phyloP scores from a whole-genome alignment of 2,797 vertebrate species.

The Nasua narica region DNA sequence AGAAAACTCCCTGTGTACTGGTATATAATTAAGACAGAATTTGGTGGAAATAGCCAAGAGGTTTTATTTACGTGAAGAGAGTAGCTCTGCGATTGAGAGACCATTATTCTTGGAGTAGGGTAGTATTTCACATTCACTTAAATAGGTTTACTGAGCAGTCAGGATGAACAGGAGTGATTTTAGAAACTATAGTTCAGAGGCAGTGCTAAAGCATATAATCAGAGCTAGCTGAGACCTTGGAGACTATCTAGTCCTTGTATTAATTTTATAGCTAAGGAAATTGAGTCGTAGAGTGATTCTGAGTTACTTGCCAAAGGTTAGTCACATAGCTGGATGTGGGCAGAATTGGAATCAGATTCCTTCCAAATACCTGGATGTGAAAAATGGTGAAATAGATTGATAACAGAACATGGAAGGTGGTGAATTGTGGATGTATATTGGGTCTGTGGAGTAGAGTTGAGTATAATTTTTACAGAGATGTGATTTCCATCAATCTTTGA shows the following conservation, averaged over 20 bases:
- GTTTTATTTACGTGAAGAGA: not conserved
- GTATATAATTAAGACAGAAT: not conserved
- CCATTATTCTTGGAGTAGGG: not conserved
- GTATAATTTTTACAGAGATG: constrained; percentile 35
- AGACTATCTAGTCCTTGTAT: not conserved
- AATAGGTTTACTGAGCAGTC: not conserved
- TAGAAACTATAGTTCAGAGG: not conserved
- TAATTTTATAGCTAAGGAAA: constrained; percentile 7
- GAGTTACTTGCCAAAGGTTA: constrained; percentile 23
- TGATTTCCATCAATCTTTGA: constrained; percentile 18
- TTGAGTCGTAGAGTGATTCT: not conserved
- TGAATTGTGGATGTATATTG: not conserved
- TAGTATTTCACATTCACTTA: not conserved
- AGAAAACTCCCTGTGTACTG: not conserved
- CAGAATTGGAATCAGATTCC: constrained; percentile 26
- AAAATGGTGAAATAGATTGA: not conserved
- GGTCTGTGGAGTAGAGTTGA: not conserved
- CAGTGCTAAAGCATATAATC: not conserved
- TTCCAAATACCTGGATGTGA: constrained; percentile 6
- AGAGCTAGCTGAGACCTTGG: not conserved
- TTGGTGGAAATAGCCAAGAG: not conserved
- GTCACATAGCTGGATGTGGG: not conserved
- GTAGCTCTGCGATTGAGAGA: not conserved
- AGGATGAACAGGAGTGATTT: not conserved
- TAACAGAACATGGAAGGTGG: not conserved